Evolutionary conservation across 2,797 vertebrate genomes (phyloP), one percentile per base, ranked within the genome.

Genomic region (Periophthalmus magnuspinnatus): DNA sequence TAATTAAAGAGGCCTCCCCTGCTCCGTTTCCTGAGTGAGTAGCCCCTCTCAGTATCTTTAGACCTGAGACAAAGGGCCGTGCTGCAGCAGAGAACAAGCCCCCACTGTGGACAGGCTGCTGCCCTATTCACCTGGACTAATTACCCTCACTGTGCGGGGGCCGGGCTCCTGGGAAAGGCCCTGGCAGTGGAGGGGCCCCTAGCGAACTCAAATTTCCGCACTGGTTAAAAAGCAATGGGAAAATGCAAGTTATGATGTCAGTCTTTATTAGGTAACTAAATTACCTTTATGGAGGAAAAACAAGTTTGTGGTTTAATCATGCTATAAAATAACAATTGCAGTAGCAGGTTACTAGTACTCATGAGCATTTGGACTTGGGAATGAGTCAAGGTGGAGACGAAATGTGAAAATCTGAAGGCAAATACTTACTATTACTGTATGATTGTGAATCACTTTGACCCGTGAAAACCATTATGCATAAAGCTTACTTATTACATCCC

Each of bases 51-150:
- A 75, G 34, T 79, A 72, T 77, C 68, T 59, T n/a, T 41, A 63
- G 78, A 70, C 66, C 58, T 77, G 61, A 86, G 86, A 93, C 92
- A 93, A 93, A 90, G 86, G 85, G 38, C 65, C 71, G 34, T 78
- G 86, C 83, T 84, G 80, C 87, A 76, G 61, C 57, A 59, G 80
- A 82, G 89, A 94, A 94, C 93, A 94, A 94, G 92, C 86, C 86
- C 88, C 89, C 78, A 88, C 91, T 94, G 91, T 94, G 89, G 85
- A 86, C 87, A 77, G 82, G 77, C 88, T 87, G 80, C 84, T 86
- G 88, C 78, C 86, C 92, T 86, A 91, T 93, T 93, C 91, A 91
- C 92, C 90, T 92, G 88, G 85, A 93, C 92, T 94, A 93, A 94
- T 94, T 94, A 92, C 84, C 83, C 80, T 70, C 79, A 88, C 84